Conservation (phyloP, 2,797 vertebrate species). For the Enteromius fasciolatus region DNA sequence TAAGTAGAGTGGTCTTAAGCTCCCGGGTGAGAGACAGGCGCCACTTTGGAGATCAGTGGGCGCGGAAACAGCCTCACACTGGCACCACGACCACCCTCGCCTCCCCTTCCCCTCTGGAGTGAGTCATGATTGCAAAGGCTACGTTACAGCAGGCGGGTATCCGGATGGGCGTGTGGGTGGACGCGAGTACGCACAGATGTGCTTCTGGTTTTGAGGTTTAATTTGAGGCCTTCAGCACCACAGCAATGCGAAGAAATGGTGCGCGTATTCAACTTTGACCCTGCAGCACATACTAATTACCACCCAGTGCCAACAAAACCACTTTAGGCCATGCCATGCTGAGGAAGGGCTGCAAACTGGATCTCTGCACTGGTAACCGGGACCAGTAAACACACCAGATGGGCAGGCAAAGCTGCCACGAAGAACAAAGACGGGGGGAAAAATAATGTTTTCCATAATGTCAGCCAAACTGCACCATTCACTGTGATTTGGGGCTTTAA, state of each 20-base stretch:
- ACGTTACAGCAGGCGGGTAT: slow-evolving; percentile 41
- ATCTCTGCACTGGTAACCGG: slow-evolving; percentile 7
- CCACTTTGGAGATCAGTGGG: slow-evolving; percentile 41
- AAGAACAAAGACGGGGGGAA: slow-evolving; percentile 49
- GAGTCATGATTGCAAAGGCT: slow-evolving; percentile 53
- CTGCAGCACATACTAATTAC: slow-evolving; percentile 25
- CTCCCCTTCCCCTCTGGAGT: neutral
- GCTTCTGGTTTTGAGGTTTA: slow-evolving; percentile 49
- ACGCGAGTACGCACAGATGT: slow-evolving; percentile 53
- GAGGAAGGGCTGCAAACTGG: slow-evolving; percentile 17
- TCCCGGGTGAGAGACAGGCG: slow-evolving; percentile 34
- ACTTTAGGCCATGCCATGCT: slow-evolving; percentile 6
- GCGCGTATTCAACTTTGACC: slow-evolving; percentile 41
- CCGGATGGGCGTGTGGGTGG: slow-evolving; percentile 53
- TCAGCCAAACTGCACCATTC: slow-evolving; percentile 60
- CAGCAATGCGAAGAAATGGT: neutral
- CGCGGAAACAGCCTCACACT: slow-evolving; percentile 37
- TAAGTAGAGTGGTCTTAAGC: slow-evolving; percentile 30
- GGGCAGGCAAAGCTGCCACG: slow-evolving; percentile 43
- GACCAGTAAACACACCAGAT: slow-evolving; percentile 24
- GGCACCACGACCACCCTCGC: slow-evolving; percentile 7
- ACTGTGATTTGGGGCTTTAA: slow-evolving; percentile 67
- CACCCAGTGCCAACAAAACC: slow-evolving; percentile 23
- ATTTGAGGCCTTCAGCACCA: slow-evolving; percentile 42
- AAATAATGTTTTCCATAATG: slow-evolving; percentile 50